Conservation (phyloP, 1,140 invertebrate species). For the Temnothorax curvispinosus region DNA sequence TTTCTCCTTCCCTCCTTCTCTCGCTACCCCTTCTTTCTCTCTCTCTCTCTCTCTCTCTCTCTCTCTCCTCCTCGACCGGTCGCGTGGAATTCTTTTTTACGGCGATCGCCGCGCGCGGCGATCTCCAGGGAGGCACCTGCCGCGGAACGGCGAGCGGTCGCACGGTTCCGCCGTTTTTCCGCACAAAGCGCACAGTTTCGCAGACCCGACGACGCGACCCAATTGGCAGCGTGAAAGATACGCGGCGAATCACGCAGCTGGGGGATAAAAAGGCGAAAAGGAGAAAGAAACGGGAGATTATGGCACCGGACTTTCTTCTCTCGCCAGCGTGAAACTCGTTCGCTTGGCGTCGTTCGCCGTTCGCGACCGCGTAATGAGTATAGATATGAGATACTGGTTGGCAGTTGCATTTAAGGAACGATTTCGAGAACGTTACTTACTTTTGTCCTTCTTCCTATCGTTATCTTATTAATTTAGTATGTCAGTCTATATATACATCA, state of each 20-base stretch:
- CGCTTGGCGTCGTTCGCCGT: background rate
- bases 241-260: conserved; percentile 39
- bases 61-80: background rate
- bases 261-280: conserved; percentile 10
- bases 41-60: background rate
- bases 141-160: conserved; percentile 31
- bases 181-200: conserved; percentile 32
- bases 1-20: background rate
- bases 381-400: background rate
- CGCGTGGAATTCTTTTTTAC: conserved; percentile 55
- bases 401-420: background rate
- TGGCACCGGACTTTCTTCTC: conserved; percentile 44
- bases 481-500: background rate
- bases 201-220: conserved; percentile 47
- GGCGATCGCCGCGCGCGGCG: conserved; percentile 16
- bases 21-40: background rate
- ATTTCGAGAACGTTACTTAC: background rate
- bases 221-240: conserved; percentile 51
- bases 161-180: conserved; percentile 46
- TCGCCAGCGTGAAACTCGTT: conserved; percentile 28
- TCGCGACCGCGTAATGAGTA: conserved; percentile 3
- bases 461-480: background rate
- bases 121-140: conserved; percentile 38
- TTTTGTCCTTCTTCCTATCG: background rate
- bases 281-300: conserved; percentile 24